Conservation (phyloP, 2,888 invertebrate species). For the Nymphalis polychloros region DNA sequence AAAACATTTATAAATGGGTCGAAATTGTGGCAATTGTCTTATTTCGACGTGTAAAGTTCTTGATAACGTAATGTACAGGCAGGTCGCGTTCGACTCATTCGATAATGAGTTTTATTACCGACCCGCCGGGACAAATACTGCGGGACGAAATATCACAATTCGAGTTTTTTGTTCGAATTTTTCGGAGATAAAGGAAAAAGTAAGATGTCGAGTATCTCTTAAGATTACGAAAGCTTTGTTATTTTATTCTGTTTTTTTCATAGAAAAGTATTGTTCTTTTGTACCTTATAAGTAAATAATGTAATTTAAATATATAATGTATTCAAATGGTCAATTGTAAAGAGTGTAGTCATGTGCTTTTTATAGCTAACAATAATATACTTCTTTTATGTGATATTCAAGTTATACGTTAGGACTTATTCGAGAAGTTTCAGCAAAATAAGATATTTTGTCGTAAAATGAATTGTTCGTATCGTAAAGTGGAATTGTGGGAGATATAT, state of each 20-base stretch:
- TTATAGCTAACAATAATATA: neutral
- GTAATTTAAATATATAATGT: too few relatives aligned
- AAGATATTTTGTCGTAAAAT: slow-evolving; percentile 20
- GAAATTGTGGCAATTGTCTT: slow-evolving; percentile 17
- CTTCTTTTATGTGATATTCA: neutral
- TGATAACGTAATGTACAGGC: slow-evolving; percentile 18
- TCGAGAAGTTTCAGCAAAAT: slow-evolving; percentile 8
- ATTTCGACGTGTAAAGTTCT: slow-evolving; percentile 20
- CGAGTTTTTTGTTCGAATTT: neutral
- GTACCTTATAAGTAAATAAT: too few relatives aligned
- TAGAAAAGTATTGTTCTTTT: too few relatives aligned
- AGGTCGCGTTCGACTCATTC: slow-evolving; percentile 13
- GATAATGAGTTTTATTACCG: slow-evolving; percentile 14
- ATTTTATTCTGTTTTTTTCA: neutral
- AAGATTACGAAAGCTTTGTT: neutral
- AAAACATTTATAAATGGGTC: slow-evolving; percentile 18
- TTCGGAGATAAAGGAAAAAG: neutral
- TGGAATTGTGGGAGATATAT: slow-evolving; percentile 4
- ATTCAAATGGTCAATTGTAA: too few relatives aligned
- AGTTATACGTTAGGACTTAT: neutral
- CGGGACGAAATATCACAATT: slow-evolving; percentile 9
- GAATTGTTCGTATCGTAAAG: slow-evolving; percentile 4
- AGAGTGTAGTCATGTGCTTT: too few relatives aligned
- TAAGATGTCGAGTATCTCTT: neutral
- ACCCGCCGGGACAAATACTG: slow-evolving; percentile 11